Evolutionary conservation across 2,113 vertebrate species (phyloP).

Genomic region (Cercopithecus mona): DNA sequence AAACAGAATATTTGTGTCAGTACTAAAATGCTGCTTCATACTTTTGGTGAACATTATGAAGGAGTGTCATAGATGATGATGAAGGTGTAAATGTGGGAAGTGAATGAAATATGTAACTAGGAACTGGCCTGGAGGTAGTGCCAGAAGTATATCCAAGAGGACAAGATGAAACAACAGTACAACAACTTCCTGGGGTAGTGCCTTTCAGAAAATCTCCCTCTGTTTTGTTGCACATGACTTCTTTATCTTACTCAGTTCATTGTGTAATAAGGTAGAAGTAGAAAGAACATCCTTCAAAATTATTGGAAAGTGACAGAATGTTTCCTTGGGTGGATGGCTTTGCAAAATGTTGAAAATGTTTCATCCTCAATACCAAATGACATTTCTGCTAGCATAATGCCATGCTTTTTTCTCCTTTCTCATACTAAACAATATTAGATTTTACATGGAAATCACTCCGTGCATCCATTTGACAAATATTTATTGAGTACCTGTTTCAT

Average conservation of each 20-base stretch:
- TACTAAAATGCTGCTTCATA: neutral
- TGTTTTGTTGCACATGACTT: neutral
- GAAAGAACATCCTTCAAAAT: neutral
- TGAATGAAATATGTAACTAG: no score
- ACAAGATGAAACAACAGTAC: neutral
- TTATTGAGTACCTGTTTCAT: neutral
- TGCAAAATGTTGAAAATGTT: neutral
- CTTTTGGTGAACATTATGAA: neutral
- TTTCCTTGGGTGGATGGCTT: neutral
- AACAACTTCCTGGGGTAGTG: neutral
- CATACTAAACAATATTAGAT: neutral
- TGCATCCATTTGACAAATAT: conserved; percentile 2
- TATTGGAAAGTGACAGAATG: neutral
- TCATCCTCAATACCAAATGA: neutral
- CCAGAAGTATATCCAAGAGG: neutral
- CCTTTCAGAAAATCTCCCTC: neutral
- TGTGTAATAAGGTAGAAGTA: neutral
- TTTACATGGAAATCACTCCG: neutral
- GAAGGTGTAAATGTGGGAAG: neutral
- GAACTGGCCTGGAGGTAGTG: neutral
- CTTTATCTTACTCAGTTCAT: neutral
- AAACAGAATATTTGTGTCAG: neutral
- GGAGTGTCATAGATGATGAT: neutral
- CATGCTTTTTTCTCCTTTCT: neutral
- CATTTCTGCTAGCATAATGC: neutral